A percentile compares a stretch with the other conserved stretches of the same genome.
These are phyloP conservation scores for Agelaius phoeniceus DNA, from an alignment of 2,113 vertebrate species.

Conservation along the genomic window DNA sequence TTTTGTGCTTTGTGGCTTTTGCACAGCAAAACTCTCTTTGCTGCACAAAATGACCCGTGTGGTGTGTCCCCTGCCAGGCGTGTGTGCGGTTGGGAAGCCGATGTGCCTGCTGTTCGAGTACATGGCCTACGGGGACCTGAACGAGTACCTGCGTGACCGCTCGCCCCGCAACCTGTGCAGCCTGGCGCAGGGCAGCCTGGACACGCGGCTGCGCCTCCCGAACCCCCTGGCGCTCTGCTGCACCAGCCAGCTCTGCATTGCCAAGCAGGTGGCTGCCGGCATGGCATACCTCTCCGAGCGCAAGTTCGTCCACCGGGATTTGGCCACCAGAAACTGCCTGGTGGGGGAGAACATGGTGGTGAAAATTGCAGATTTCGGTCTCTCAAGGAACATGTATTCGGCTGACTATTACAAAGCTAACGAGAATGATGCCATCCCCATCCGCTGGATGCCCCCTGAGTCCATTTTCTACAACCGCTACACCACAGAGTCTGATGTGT, in stretches of 20 bases:
- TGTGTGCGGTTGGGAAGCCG: slow-evolving; percentile 95
- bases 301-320: slow-evolving; percentile 96
- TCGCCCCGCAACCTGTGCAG: slow-evolving; percentile 79
- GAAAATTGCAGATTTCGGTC: slow-evolving; percentile 97
- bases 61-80: slow-evolving; percentile 75
- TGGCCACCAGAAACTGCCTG: slow-evolving; percentile 96
- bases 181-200: slow-evolving; percentile 76
- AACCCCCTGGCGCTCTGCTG: slow-evolving; percentile 78
- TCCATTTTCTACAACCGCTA: slow-evolving; percentile 99
- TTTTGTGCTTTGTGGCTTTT: background rate
- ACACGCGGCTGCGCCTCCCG: slow-evolving; percentile 52
- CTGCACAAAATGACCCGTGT: background rate
- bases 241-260: slow-evolving; percentile 87
- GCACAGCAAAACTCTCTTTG: background rate
- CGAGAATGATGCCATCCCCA: slow-evolving; percentile 95
- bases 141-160: slow-evolving; percentile 89
- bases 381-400: slow-evolving; percentile 95
- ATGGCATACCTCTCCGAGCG: slow-evolving; percentile 97
- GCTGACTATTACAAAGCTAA: slow-evolving; percentile 98
- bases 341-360: slow-evolving; percentile 93
- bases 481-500: slow-evolving; percentile 95
- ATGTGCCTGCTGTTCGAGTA: slow-evolving; percentile 99
- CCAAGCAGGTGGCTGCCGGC: slow-evolving; percentile 91
- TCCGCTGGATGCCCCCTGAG: slow-evolving; percentile 98
- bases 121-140: slow-evolving; percentile 96